phyloP scores from a whole-genome alignment of 2,797 vertebrate species.

The Falco naumanni region DNA sequence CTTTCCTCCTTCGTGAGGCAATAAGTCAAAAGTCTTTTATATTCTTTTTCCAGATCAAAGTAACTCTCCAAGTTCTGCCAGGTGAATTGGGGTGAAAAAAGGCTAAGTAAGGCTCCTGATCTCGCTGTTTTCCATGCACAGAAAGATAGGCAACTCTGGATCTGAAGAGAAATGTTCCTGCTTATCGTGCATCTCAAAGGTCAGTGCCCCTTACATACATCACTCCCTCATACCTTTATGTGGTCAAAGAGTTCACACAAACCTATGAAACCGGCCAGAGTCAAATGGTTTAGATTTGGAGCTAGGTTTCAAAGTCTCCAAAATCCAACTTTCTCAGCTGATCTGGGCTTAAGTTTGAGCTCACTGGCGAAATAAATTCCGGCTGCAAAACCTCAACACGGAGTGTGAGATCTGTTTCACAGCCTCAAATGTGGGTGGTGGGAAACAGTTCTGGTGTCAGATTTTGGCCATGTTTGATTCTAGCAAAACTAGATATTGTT shows the following conservation, averaged over 20 bases:
- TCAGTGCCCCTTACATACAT: neutral
- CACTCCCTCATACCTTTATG: neutral
- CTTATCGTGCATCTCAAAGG: neutral
- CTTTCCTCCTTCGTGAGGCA: neutral
- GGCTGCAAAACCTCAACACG: neutral
- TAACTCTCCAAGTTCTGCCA: neutral
- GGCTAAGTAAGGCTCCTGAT: neutral
- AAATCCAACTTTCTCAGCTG: neutral
- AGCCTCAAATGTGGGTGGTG: neutral
- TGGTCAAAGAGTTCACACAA: neutral
- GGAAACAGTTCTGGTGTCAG: neutral
- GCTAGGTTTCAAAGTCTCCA: neutral
- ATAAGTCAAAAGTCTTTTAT: neutral
- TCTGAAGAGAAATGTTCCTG: neutral
- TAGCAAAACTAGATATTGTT: neutral
- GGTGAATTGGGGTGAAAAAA: neutral
- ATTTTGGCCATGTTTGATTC: neutral
- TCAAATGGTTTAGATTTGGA: neutral
- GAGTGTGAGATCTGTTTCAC: neutral
- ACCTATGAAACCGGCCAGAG: neutral
- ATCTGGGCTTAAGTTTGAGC: neutral
- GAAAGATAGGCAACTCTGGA: neutral
- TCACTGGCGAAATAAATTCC: neutral
- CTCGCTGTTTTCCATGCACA: neutral
- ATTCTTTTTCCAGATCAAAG: neutral